These are phyloP conservation scores for Drymodes brunneopygia DNA, from an alignment of 2,113 vertebrate genomes.

Conservation along the genomic window DNA sequence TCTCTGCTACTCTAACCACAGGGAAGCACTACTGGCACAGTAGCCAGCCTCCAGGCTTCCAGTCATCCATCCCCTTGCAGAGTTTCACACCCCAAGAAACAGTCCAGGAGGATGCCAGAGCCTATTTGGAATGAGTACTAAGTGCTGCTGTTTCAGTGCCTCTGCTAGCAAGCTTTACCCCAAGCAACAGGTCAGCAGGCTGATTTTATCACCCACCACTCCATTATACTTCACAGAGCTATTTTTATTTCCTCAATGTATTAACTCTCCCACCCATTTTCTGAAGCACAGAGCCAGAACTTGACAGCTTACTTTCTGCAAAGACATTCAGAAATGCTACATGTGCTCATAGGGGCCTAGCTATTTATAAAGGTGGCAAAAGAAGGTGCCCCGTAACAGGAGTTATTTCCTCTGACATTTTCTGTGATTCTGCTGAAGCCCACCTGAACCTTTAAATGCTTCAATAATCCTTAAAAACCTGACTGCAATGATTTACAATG, in stretches of 20 bases:
- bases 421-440: not conserved
- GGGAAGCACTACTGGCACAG: not conserved
- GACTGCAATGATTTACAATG: not conserved
- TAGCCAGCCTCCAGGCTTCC: not conserved
- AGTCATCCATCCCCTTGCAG: not conserved
- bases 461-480: not conserved
- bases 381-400: not conserved
- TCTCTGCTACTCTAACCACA: not conserved
- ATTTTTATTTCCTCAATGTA: constrained; percentile 18
- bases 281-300: not conserved
- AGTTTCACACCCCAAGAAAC: not conserved
- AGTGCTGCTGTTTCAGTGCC: not conserved
- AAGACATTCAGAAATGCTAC: not conserved
- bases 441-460: not conserved
- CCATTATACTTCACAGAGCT: not conserved
- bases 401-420: not conserved
- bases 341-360: not conserved
- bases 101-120: not conserved
- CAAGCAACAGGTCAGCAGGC: not conserved
- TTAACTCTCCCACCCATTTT: constrained; percentile 41
- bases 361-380: constrained; percentile 13
- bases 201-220: not conserved
- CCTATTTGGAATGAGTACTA: not conserved
- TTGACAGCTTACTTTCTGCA: constrained; percentile 22
- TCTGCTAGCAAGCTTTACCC: not conserved